Evolutionary conservation across 2,888 invertebrate species (phyloP), one percentile per base, ranked within the genome.

Genomic region (Chouioia cunea): DNA sequence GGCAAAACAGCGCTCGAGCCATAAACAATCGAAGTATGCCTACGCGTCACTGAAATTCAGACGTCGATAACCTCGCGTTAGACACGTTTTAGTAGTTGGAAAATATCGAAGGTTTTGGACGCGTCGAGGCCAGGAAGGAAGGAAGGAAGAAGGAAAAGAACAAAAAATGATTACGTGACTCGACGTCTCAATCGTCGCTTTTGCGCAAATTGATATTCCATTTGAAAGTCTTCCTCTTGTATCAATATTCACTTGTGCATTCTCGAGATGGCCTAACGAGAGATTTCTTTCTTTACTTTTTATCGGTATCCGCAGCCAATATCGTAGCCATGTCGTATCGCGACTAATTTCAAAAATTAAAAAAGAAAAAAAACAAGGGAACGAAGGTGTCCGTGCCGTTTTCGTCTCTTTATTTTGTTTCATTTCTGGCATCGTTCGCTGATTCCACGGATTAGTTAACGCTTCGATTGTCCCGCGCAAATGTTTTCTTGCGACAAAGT

Each of bases 141-240:
- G 20, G 18, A 50, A 16, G n/a, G n/a, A n/a, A n/a, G n/a, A 52
- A 48, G 58, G 69, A 58, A 58, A 47, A 52, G 53, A 59, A 27
- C 18, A 57, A 59, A 56, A 56, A 63, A 47, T 22, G 14, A 36
- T 15, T 64, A 69, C 69, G 69, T 64, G 69, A 69, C 69, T 58
- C 46, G 58, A 27, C 20, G 4, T 18, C 16, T 46, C 8, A 65
- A 66, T 66, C 46, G 48, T 23, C 16, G 43, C 36, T 58, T 65
- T 65, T 54, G 15, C 64, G 47, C 48, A 27, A 57, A 63, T 63
- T 63, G 63, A 63, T 52, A 69, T 57, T 57, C 63, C 53, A 36
- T 36, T 10, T 10, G 36, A 36, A 36, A 36, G 36, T 12, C 36
- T 10, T 36, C 10, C 6, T n/a, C 2, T 1, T 1, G 12, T 36